Conservation (phyloP, 2,888 invertebrate species). For the Melieria omissa region DNA sequence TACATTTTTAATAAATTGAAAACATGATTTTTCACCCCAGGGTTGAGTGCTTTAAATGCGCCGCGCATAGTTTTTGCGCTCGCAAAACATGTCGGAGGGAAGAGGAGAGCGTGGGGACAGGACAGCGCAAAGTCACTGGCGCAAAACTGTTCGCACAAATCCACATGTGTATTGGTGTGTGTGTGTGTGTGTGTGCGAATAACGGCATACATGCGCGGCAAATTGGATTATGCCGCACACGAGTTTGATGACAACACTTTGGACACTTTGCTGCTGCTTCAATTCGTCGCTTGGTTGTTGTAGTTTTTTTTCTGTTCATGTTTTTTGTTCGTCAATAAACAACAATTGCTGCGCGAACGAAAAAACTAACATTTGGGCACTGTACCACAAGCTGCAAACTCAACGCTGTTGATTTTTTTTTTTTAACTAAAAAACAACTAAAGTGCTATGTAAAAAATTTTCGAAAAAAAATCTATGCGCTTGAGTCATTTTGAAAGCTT, state of each 20-base stretch:
- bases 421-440: not conserved
- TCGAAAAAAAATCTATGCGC: conserved; percentile 10
- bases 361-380: not conserved
- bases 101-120: too few relatives aligned
- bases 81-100: too few relatives aligned
- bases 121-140: too few relatives aligned
- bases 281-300: not conserved
- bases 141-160: conserved; percentile 23
- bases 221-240: conserved; percentile 37
- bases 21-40: conserved; percentile 6
- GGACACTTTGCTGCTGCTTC: conserved; percentile 19
- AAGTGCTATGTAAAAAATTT: not conserved
- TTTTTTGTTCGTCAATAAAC: not conserved
- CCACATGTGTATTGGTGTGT: not conserved
- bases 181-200: not conserved
- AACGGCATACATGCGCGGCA: conserved; percentile 5
- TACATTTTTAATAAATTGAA: conserved; percentile 26
- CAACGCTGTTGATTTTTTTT: too few relatives aligned
- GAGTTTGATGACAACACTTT: conserved; percentile 33
- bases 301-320: too few relatives aligned
- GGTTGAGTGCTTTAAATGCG: too few relatives aligned
- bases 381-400: too few relatives aligned
- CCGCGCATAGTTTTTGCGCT: too few relatives aligned
- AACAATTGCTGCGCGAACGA: conserved; percentile 16
- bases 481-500: conserved; percentile 20